phyloP scores from a whole-genome alignment of 30 jellyfish, hydroid and myxozoan species.

The Hydractinia echinata region DNA sequence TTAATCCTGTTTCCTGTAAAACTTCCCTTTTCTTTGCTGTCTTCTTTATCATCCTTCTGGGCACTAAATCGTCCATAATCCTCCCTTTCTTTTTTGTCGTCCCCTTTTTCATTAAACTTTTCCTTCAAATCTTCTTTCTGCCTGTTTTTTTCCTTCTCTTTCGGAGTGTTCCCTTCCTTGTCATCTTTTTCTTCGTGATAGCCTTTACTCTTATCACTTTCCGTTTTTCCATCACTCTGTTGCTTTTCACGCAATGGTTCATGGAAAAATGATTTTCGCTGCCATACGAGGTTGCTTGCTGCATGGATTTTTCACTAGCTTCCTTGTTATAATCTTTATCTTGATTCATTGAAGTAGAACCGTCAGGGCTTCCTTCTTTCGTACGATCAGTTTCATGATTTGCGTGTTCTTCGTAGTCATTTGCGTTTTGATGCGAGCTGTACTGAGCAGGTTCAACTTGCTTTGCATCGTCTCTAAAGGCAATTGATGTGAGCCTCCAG shows the following conservation, averaged over 20 bases:
- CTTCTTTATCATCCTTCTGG: constrained; percentile 7
- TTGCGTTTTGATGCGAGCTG: neutral
- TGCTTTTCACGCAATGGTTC: neutral
- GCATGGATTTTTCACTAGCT: constrained; percentile 18
- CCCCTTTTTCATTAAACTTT: neutral
- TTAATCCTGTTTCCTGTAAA: constrained; percentile 24
- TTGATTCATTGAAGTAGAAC: neutral
- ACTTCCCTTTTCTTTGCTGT: constrained; percentile 11
- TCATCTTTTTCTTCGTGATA: neutral
- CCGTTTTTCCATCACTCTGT: neutral
- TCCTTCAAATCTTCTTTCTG: constrained; percentile 9
- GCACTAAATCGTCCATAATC: neutral
- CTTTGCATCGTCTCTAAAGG: constrained; percentile 4
- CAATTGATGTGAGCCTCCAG: constrained; percentile 28
- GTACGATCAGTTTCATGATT: no score
- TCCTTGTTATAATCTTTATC: neutral
- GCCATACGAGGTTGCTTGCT: constrained; percentile 3
- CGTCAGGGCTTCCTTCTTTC: neutral
- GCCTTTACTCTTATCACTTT: neutral
- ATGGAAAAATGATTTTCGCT: neutral
- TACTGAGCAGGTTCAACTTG: neutral
- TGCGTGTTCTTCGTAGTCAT: neutral
- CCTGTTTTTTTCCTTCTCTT: constrained; percentile 15
- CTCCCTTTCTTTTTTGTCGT: neutral
- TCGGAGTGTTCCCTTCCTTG: constrained; percentile 14